Conservation (phyloP, 1,140 invertebrate species). For the Apis cerana region DNA sequence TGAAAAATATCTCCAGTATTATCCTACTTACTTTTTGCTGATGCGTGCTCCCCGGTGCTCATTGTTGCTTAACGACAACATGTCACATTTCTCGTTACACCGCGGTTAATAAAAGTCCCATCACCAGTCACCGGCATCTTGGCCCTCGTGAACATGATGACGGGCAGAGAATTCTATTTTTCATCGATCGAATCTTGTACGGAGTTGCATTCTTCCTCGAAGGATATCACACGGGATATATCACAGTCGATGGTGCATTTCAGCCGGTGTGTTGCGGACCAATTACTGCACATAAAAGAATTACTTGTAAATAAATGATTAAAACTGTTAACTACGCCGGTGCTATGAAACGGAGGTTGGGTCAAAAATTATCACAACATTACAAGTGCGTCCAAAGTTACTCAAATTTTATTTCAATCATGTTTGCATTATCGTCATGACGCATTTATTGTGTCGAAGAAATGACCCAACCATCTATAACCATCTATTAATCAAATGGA, state of each 20-base stretch:
- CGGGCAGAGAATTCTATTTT: not conserved
- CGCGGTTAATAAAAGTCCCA: not conserved
- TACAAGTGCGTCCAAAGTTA: no score
- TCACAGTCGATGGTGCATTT: not conserved
- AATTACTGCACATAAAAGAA: not conserved
- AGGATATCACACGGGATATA: constrained; percentile 1
- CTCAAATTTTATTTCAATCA: no score
- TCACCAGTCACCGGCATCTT: not conserved
- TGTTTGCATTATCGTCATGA: no score
- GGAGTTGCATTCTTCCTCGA: not conserved
- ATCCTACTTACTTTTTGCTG: not conserved
- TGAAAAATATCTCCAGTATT: not conserved
- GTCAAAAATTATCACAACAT: no score
- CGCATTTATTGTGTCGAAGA: no score
- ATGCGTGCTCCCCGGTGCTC: not conserved
- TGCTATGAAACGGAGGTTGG: no score
- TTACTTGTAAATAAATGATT: not conserved
- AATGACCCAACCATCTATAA: no score
- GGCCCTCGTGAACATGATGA: not conserved
- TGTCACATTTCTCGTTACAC: constrained; percentile 6
- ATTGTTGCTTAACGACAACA: constrained; percentile 18
- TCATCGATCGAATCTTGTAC: not conserved
- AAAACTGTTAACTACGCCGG: no score
- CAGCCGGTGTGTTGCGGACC: not conserved
- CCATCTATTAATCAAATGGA: no score